Evolutionary conservation across 2,797 vertebrate genomes (phyloP).

Genomic region (Synanceia verrucosa): DNA sequence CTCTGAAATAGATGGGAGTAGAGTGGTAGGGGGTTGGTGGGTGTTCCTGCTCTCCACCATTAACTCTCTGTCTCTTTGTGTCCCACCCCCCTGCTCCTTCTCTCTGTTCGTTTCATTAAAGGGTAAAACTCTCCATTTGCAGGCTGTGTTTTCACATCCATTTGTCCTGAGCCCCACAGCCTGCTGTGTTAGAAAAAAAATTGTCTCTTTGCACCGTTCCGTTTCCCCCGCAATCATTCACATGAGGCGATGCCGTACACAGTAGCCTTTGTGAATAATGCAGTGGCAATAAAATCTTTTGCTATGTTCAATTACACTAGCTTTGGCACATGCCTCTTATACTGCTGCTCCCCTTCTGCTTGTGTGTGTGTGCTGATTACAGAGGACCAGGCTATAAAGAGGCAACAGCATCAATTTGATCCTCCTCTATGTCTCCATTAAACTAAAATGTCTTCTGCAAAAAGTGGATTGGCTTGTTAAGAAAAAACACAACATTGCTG

Average conservation of each 20-base stretch:
- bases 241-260: slow-evolving; percentile 26
- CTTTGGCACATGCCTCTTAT: slow-evolving; percentile 27
- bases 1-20: slow-evolving; percentile 17
- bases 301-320: slow-evolving; percentile 62
- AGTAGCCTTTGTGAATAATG: slow-evolving; percentile 67
- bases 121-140: background rate
- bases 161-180: background rate
- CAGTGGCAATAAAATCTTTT: slow-evolving; percentile 61
- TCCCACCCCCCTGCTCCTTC: background rate
- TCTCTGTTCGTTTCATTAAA: slow-evolving; percentile 19
- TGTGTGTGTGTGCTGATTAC: slow-evolving; percentile 17
- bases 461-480: background rate
- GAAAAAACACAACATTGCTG: slow-evolving; percentile 11
- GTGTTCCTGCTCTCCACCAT: slow-evolving; percentile 1
- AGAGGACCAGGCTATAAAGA: slow-evolving; percentile 14
- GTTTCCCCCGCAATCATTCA: slow-evolving; percentile 38
- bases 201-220: slow-evolving; percentile 26
- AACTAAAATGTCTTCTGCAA: slow-evolving; percentile 11
- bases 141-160: slow-evolving; percentile 26
- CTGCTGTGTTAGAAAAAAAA: slow-evolving; percentile 20
- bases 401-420: slow-evolving; percentile 17
- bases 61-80: slow-evolving; percentile 21
- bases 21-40: slow-evolving; percentile 3
- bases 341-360: slow-evolving; percentile 18
- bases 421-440: slow-evolving; percentile 42